Evolutionary conservation across 2,888 invertebrate genomes (phyloP), one percentile per base, ranked within the genome.

Genomic region (Zele albiditarsus): DNA sequence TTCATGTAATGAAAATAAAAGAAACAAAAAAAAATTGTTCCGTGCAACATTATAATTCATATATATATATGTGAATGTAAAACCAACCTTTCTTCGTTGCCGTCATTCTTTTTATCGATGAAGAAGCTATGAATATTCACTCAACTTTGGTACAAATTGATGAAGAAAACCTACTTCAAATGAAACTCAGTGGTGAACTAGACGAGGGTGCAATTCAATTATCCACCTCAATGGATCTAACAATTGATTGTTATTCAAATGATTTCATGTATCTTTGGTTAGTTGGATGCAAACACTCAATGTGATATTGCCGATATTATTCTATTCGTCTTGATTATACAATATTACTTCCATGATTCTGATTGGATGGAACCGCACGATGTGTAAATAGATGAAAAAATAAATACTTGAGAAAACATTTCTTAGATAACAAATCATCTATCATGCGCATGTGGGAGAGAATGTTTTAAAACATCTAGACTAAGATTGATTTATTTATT

Each of bases 101-200:
- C n/a, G 16, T 46, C 46, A 38, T 46, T 6, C 5, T 14, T 16
- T 16, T 46, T n/a, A 2, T n/a, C n/a, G 46, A 16, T n/a, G 46
- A 8, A 5, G 46, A 16, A 10, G 16, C 46, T 16, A 46, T 46
- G 14, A 46, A 46, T 46, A 46, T 46, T 46, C 46, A 46, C 16
- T 46, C 5, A n/a, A n/a, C 46, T n/a, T 46, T 46, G 3, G n/a
- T 46, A 46, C n/a, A 46, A 46, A 46, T 46, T 46, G 46, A 46
- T 46, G 46, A n/a, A n/a, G 46, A 38, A 65, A 58, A 63, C 60
- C 70, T 66, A 38, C 28, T 66, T 27, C 28, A 49, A 66, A 66
- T 46, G 42, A 16, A 46, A n/a, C 46, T 46, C n/a, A 46, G 46
- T 46, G n/a, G n/a, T n/a, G n/a, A 46, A 46, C 16, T 14, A 16